phyloP scores from a whole-genome alignment of 92 coral and sea anemone species.

The Blastomussa wellsi region DNA sequence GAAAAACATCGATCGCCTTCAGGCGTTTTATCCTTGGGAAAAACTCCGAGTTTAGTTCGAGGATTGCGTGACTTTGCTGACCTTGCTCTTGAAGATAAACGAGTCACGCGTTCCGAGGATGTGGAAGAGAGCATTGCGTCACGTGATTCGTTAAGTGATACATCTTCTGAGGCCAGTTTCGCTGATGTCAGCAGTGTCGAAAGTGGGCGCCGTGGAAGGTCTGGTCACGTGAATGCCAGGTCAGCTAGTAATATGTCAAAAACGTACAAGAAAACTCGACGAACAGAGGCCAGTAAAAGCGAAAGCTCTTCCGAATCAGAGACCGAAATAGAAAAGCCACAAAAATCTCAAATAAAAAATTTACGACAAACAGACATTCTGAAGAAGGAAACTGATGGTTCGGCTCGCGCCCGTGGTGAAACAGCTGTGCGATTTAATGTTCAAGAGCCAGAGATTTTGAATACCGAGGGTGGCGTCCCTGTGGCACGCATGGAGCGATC shows the following conservation, averaged over 20 bases:
- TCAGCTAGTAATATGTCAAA: conserved; percentile 38
- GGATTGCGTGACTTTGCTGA: conserved; percentile 80
- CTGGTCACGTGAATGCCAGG: conserved; percentile 17
- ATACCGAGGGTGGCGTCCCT: conserved; percentile 41
- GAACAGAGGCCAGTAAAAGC: conserved; percentile 5
- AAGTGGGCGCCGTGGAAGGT: conserved; percentile 52
- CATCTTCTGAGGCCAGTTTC: conserved; percentile 89
- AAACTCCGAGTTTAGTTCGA: conserved; percentile 84
- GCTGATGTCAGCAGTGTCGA: conserved; percentile 87
- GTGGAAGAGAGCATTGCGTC: conserved; percentile 53
- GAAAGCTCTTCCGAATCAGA: conserved; percentile 58
- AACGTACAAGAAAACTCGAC: conserved; percentile 48
- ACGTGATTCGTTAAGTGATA: conserved; percentile 58
- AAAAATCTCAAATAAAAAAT: conserved; percentile 17
- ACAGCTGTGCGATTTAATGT: conserved; percentile 83
- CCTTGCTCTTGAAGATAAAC: conserved; percentile 39
- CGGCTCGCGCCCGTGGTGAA: conserved; percentile 50
- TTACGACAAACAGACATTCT: conserved; percentile 2
- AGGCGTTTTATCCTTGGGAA: conserved; percentile 40
- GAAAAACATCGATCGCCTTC: conserved; percentile 36
- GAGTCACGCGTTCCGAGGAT: conserved; percentile 25
- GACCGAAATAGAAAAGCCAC: conserved; percentile 40
- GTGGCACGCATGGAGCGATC: conserved; percentile 59
- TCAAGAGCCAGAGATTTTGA: conserved; percentile 45
- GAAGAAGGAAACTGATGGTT: conserved; percentile 4